These are phyloP conservation scores for Meteorus sp. DNA, from an alignment of 1,140 invertebrate species.

Conservation along the genomic window DNA sequence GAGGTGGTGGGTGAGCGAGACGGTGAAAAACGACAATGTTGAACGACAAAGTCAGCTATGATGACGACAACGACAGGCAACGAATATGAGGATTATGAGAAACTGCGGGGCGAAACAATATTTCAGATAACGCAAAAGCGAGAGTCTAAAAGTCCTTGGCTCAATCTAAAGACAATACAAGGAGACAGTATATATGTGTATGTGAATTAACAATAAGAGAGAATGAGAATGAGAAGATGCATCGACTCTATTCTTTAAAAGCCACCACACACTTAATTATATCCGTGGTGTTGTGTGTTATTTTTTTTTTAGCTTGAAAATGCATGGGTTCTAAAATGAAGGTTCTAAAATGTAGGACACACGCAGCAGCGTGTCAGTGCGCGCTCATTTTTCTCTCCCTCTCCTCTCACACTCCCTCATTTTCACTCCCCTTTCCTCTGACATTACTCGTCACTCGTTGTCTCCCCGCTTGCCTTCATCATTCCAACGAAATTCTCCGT, in stretches of 20 bases:
- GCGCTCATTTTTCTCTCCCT: too few relatives aligned
- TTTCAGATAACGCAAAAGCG: slow-evolving; percentile 2
- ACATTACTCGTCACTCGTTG: too few relatives aligned
- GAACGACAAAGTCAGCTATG: not conserved
- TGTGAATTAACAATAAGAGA: too few relatives aligned
- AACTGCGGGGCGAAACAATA: not conserved
- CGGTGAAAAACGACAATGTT: too few relatives aligned
- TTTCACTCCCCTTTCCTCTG: not conserved
- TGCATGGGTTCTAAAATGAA: slow-evolving; percentile 31
- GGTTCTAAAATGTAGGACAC: slow-evolving; percentile 54
- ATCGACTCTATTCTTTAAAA: slow-evolving; percentile 8
- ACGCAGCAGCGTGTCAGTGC: slow-evolving; percentile 24
- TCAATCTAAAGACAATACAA: too few relatives aligned
- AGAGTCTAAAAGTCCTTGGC: too few relatives aligned
- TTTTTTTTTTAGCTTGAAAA: too few relatives aligned
- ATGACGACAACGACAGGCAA: not conserved
- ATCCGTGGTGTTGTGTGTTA: too few relatives aligned
- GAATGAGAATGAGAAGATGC: not conserved
- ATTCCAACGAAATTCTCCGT: slow-evolving; percentile 49
- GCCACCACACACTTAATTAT: not conserved
- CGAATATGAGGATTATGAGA: too few relatives aligned
- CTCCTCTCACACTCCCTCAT: not conserved
- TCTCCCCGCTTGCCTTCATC: too few relatives aligned
- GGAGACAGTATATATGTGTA: too few relatives aligned
- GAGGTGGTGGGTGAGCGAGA: too few relatives aligned